phyloP scores from a whole-genome alignment of 1,140 invertebrate genomes.

The Pygmarrhopalites habei region DNA sequence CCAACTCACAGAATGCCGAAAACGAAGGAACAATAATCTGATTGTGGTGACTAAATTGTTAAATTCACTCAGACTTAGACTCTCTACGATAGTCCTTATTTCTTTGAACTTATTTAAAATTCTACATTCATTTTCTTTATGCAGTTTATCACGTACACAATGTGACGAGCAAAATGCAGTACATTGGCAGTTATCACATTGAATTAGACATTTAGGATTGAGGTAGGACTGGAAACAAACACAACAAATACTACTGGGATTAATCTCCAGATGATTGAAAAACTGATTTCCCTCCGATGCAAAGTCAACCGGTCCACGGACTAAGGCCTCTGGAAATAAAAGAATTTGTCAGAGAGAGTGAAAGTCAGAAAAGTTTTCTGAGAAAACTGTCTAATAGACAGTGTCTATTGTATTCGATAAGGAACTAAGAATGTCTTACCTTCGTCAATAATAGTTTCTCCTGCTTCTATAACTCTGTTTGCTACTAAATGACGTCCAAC shows the following conservation, averaged over 20 bases:
- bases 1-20: slow-evolving; percentile 22
- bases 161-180: neutral
- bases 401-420: neutral
- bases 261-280: neutral
- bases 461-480: slow-evolving; percentile 22
- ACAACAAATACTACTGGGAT: neutral
- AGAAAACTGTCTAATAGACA: neutral
- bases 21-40: slow-evolving; percentile 15
- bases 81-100: slow-evolving; percentile 2
- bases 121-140: slow-evolving; percentile 25
- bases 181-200: neutral
- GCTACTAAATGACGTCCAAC: slow-evolving; percentile 32
- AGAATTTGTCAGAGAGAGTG: neutral
- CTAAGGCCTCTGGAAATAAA: neutral
- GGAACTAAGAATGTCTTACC: slow-evolving; percentile 20
- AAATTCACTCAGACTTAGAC: neutral
- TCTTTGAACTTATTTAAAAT: slow-evolving; percentile 17
- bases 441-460: slow-evolving; percentile 34
- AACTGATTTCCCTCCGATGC: neutral
- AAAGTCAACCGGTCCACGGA: neutral
- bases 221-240: no score
- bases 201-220: no score
- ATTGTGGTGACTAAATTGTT: slow-evolving; percentile 22
- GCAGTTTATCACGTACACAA: slow-evolving; percentile 1
- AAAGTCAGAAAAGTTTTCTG: neutral